A percentile compares a stretch with the other conserved stretches of the same genome.
These are phyloP conservation scores for Schizotus pectinicornis DNA, from an alignment of 2,888 invertebrate species.

Conservation along the genomic window DNA sequence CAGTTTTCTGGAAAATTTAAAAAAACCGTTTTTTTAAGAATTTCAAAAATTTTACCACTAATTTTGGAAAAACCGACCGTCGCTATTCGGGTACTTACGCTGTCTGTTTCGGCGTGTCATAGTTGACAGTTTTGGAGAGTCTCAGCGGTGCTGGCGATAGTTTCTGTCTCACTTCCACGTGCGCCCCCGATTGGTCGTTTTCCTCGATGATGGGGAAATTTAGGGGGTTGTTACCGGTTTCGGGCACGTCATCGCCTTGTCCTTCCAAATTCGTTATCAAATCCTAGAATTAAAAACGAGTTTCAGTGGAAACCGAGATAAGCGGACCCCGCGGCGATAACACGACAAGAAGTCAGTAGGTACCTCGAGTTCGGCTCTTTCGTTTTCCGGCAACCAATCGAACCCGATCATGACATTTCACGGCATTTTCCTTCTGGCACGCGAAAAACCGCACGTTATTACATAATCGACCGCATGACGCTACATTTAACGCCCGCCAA, in stretches of 20 bases:
- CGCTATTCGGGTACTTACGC: not conserved
- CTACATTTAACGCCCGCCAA: too few relatives aligned
- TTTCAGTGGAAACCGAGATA: not conserved
- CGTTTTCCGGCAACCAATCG: slow-evolving; percentile 32
- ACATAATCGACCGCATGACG: too few relatives aligned
- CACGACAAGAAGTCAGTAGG: not conserved
- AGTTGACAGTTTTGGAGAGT: slow-evolving; percentile 3
- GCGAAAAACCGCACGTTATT: too few relatives aligned
- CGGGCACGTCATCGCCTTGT: slow-evolving; percentile 7
- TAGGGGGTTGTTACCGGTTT: slow-evolving; percentile 11
- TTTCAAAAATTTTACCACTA: too few relatives aligned
- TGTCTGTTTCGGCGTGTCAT: not conserved
- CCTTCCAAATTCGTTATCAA: slow-evolving; percentile 27
- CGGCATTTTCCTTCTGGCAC: slow-evolving; percentile 1
- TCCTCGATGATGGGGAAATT: slow-evolving; percentile 24
- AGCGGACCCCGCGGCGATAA: not conserved
- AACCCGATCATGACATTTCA: slow-evolving; percentile 1
- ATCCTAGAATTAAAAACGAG: slow-evolving; percentile 17
- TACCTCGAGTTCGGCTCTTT: slow-evolving; percentile 36
- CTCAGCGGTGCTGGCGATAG: slow-evolving; percentile 1
- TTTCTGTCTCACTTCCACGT: slow-evolving; percentile 11
- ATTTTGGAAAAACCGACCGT: not conserved
- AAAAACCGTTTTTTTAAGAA: too few relatives aligned
- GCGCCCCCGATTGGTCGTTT: slow-evolving; percentile 9
- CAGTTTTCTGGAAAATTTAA: too few relatives aligned